These are phyloP conservation scores for Rana temporaria DNA, from an alignment of 2,113 vertebrate species.

Conservation along the genomic window DNA sequence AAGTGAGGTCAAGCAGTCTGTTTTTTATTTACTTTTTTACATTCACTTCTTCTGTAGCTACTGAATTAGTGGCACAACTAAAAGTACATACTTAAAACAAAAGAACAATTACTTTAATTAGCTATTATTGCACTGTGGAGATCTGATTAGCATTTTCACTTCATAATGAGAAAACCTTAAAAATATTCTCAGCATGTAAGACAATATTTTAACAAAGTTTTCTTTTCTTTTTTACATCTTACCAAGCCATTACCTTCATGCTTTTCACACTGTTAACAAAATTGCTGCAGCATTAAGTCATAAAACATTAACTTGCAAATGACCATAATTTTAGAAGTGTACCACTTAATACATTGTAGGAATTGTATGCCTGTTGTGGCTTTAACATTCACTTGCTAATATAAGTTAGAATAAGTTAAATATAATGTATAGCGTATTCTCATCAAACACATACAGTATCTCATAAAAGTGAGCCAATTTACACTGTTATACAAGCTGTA, in stretches of 20 bases:
- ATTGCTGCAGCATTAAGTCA: slow-evolving; percentile 31
- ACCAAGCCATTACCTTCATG: slow-evolving; percentile 19
- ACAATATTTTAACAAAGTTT: background rate
- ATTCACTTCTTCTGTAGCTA: slow-evolving; percentile 48
- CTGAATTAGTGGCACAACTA: slow-evolving; percentile 55
- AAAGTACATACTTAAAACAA: slow-evolving; percentile 51
- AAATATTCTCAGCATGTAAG: slow-evolving; percentile 17
- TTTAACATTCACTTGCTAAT: background rate
- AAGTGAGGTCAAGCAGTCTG: slow-evolving; percentile 41
- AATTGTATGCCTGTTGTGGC: background rate
- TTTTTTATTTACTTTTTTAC: slow-evolving; percentile 56
- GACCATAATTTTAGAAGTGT: background rate
- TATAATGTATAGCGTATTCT: no score
- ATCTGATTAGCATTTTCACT: slow-evolving; percentile 47
- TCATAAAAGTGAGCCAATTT: no score
- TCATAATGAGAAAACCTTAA: slow-evolving; percentile 41
- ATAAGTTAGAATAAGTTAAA: no score
- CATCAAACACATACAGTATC: no score
- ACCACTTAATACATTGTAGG: slow-evolving; percentile 2
- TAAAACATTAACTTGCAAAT: slow-evolving; percentile 36
- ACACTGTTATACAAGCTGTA: no score
- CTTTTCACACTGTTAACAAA: slow-evolving; percentile 28
- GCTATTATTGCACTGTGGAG: slow-evolving; percentile 53
- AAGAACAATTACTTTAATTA: slow-evolving; percentile 56
- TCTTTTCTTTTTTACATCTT: slow-evolving; percentile 3